Base-by-base conservation (phyloP, 1,140 invertebrate species). In the Dendroctonus valens region DNA sequence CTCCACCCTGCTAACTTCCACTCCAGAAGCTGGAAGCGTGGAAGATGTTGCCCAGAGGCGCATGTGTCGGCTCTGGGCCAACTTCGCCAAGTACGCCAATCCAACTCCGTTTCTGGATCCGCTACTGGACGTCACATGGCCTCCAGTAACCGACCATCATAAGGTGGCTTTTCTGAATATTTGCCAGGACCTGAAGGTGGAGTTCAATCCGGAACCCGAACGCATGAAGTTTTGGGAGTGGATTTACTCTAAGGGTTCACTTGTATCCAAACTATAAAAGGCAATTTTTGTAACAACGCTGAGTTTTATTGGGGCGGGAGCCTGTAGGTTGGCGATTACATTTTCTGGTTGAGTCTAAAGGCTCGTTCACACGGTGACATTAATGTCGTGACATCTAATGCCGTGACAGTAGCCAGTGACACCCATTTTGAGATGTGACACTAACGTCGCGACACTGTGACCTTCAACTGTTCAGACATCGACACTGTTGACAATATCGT, bases 51-150 rank as follows among this genome's bases (percentile, higher is more conserved):
- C 62, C 7, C 76, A 83, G 52, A 79, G 78, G 62, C 79, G 79
- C 40, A 84, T 86, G 79, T 50, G 57, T 26, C 60, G 57, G 74
- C 71, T 85, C 69, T 83, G 82, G 80, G 78, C 81, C 0, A 83
- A 83, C 69, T 85, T 84, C 65, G 82, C 82, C 39, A 83, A 79
- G 73, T 79, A 73, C 71, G 78, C 81, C 76, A 81, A 81, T 54
- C 81, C 81, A 6, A 77, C 74, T 54, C 66, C 78, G 41, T 72
- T 72, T 5, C 75, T 77, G 48, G 75, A 77, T 50, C 68, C 74
- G 9, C 41, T 66, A 6, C 51, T 79, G 2, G 63, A 75, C 39
- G 71, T 83, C 7, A 71, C 69, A 38, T 85, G 84, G 84, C 73
- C 75, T 38, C 81, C 81, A 59, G 65, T 62, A 37, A 79, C 79